Evolutionary conservation across 2,888 invertebrate species (phyloP), one percentile per base, ranked within the genome.

Genomic region (Prenolepis imparis): DNA sequence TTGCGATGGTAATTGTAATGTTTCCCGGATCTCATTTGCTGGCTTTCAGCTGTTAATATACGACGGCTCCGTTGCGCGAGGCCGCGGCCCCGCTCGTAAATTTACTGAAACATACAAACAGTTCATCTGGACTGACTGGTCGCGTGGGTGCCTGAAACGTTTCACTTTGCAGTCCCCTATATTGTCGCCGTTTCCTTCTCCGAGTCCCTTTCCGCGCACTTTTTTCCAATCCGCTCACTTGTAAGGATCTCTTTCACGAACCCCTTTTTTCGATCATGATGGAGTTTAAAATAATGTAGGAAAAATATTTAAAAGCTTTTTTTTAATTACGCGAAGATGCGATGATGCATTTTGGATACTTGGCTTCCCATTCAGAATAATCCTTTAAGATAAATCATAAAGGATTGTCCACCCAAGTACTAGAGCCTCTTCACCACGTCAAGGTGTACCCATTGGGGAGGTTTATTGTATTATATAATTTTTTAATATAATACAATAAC

Each of bases 1-100:
- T 92, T 91, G 90, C 90, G 84, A 90, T 88, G 88, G 91, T 93
- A 92, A 93, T 93, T 92, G 92, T 93, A 91, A 92, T 91, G 93
- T 92, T 92, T 91, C 90, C 90, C 90, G 91, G 92, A 92, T 93
- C 91, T 93, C 91, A 92, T 92, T 93, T 91, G 91, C 88, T 90
- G 91, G 90, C 91, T 93, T 93, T 92, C 92, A 93, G 90, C 85
- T 83, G 91, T 82, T 92, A 93, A 92, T 92, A 92, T 93, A 92
- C 91, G 91, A 82, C 90, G 86, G 91, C 86, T 87, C 75, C 88
- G 88, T 90, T 90, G 86, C 87, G 73, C 86, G 87, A 88, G 92
- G 90, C 90, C 88, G 83, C 86, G 90, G 89, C 88, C 88, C 86
- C 86, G 81, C 89, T 88, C 89, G 90, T 93, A 93, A 78, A 93